Base-by-base conservation (phyloP, 2,888 invertebrate species). In the Lobophora halterata region DNA sequence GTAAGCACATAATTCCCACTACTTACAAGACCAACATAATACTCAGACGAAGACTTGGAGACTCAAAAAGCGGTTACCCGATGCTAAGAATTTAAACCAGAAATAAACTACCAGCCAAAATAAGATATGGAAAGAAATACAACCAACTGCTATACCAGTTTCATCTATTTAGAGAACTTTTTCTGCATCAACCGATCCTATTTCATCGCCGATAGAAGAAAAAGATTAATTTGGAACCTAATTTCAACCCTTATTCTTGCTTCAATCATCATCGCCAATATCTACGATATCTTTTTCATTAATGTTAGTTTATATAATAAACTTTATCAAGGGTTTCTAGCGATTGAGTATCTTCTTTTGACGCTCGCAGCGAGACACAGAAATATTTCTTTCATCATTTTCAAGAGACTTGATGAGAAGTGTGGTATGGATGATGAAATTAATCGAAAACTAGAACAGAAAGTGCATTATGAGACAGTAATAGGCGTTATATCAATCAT, bases 151-250 rank as follows among this genome's bases (percentile, higher is more conserved):
- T 62, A 70, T 6, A 53, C 46, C 6, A 55, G 46, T 35, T 36
- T 71, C 1, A 59, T 77, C 0, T 35, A 71, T 1, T 19, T 76
- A 1, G 71, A 76, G 44, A 69, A 55, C 25, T 54, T 74, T 1
- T 64, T 67, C 26, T 69, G 74, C 20, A 59, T 82, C 6, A 78
- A 77, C 39, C 61, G 80, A 2, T 61, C 67, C 0, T 69, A 63
- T 21, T 60, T 76, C 3, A 36, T 79, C 1, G 28, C 52, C 1
- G 38, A 49, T 17, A 29, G 36, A 1, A 55, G 21, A 27, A 42
- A 20, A 0, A 67, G 38, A 30, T 20, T 58, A 0, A 18, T 71
- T 0, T 63, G 72, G n/a, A 62, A 71, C 16, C 8, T 41, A 0
- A 55, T 74, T 1, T 61, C 56, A 6, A 19, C 50, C 1, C 7